These are phyloP conservation scores for Babylonia areolata DNA, from an alignment of 1,140 invertebrate species.

Conservation along the genomic window DNA sequence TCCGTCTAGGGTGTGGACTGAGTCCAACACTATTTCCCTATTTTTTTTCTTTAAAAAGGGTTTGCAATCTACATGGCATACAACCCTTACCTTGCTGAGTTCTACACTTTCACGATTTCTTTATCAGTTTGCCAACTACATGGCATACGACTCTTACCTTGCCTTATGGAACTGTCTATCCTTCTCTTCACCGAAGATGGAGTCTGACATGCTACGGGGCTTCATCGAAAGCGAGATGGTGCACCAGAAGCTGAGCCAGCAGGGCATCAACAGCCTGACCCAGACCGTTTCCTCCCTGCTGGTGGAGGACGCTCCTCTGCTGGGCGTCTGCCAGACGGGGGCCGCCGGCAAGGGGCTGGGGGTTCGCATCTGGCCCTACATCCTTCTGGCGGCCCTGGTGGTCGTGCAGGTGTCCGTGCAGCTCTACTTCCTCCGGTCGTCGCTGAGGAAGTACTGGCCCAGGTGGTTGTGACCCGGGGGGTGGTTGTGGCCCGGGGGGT, in stretches of 20 bases:
- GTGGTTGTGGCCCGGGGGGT: no score
- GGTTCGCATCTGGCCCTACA: background rate
- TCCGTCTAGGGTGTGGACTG: no score
- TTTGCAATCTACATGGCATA: no score
- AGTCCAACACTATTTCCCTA: no score
- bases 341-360: background rate
- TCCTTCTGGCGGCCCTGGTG: background rate
- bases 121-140: no score
- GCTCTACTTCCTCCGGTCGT: background rate
- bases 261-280: background rate
- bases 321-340: background rate
- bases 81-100: no score
- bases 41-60: no score
- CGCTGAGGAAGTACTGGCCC: background rate
- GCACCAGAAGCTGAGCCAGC: background rate
- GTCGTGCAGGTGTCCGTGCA: background rate
- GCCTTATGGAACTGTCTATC: no score
- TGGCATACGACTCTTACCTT: no score
- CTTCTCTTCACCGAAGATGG: background rate
- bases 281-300: background rate
- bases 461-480: background rate
- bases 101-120: no score
- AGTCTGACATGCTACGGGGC: background rate
- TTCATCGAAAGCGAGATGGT: background rate
- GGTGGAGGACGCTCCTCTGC: background rate